Conservation (phyloP, 2,797 vertebrate genomes). For the Cottoperca gobio region DNA sequence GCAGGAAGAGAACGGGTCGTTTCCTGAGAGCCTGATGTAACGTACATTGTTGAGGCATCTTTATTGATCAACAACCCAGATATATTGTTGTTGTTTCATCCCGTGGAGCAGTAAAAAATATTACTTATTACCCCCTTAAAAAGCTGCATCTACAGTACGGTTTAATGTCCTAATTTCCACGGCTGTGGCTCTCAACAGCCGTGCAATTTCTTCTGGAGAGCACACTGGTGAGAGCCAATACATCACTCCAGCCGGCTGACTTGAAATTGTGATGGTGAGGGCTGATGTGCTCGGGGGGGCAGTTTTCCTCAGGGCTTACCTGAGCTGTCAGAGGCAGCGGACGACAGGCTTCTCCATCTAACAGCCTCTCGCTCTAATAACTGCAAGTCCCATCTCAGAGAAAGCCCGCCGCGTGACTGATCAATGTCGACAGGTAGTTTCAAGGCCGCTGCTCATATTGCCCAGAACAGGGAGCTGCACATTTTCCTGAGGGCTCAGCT, state of each 20-base stretch:
- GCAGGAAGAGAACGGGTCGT: too few relatives aligned
- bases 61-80: conserved; percentile 28
- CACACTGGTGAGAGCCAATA: conserved; percentile 47
- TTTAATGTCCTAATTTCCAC: conserved; percentile 65
- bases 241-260: conserved; percentile 59
- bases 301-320: conserved; percentile 75
- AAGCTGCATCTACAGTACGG: conserved; percentile 10
- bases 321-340: conserved; percentile 63
- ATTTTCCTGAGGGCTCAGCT: conserved; percentile 77
- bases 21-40: too few relatives aligned
- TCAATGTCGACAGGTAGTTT: conserved; percentile 87
- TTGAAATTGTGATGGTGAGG: conserved; percentile 51
- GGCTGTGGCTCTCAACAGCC: conserved; percentile 39
- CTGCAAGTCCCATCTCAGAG: conserved; percentile 80
- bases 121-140: conserved; percentile 28
- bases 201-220: conserved; percentile 41
- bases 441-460: conserved; percentile 80
- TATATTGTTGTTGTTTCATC: conserved; percentile 17
- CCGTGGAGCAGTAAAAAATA: conserved; percentile 42
- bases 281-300: conserved; percentile 51
- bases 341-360: conserved; percentile 78
- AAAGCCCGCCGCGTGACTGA: conserved; percentile 78
- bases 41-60: background rate
- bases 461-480: conserved; percentile 64
- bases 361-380: conserved; percentile 85